A percentile compares a stretch with the other conserved stretches of the same genome.
Evolutionary conservation across 2,888 invertebrate species (phyloP).

Genomic region (Dynastes maya): DNA sequence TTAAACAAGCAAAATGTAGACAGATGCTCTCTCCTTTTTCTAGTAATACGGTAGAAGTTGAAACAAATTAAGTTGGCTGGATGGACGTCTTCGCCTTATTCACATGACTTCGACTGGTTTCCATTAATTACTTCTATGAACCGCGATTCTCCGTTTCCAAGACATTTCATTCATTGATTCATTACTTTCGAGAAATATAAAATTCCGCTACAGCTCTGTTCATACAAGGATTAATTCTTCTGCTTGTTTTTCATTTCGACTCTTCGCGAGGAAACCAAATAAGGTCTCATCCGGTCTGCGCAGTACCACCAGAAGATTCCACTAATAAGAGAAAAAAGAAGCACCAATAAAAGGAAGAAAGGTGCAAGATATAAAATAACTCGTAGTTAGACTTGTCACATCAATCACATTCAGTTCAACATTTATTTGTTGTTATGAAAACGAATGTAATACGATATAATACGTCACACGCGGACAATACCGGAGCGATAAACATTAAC

Average conservation of each 20-base stretch:
- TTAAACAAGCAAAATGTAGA: no score
- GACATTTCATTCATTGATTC: slow-evolving; percentile 46
- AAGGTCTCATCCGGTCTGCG: slow-evolving; percentile 35
- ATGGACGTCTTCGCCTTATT: no score
- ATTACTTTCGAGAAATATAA: slow-evolving; percentile 47
- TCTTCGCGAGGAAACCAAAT: slow-evolving; percentile 22
- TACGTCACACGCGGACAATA: neutral
- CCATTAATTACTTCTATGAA: slow-evolving; percentile 42
- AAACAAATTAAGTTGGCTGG: no score
- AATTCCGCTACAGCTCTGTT: slow-evolving; percentile 20
- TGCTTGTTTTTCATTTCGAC: slow-evolving; percentile 19
- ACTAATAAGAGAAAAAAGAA: slow-evolving; percentile 5
- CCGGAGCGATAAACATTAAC: slow-evolving; percentile 23
- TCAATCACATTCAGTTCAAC: neutral
- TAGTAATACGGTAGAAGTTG: no score
- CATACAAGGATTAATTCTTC: slow-evolving; percentile 29
- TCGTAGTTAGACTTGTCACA: neutral
- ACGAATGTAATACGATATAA: neutral
- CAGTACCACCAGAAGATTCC: slow-evolving; percentile 13
- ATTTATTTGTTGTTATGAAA: neutral
- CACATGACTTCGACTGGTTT: slow-evolving; percentile 1
- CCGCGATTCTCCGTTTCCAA: slow-evolving; percentile 35
- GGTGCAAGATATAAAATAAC: neutral
- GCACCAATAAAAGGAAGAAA: neutral
- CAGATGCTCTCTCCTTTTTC: no score